Percentiles rank a stretch among this genome's conserved stretches.
These are phyloP conservation scores for Balearica regulorum DNA, from an alignment of 2,797 vertebrate genomes.

Conservation along the genomic window DNA sequence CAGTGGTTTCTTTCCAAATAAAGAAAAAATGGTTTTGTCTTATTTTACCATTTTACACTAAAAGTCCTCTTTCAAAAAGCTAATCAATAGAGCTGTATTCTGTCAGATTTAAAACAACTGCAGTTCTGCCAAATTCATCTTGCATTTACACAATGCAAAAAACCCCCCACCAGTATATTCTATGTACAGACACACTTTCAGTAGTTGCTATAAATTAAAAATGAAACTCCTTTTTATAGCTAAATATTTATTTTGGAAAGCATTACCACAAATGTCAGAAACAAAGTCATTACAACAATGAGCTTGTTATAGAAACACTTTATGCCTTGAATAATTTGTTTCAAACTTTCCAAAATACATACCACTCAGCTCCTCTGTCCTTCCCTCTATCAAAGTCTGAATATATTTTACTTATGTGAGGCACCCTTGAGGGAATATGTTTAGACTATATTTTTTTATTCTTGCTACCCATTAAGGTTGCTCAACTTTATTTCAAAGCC, in stretches of 20 bases:
- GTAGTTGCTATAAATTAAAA: conserved; percentile 1
- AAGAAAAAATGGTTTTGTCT: not conserved
- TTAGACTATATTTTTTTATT: not conserved
- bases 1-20: not conserved
- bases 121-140: not conserved
- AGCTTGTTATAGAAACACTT: conserved; percentile 13
- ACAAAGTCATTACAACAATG: not conserved
- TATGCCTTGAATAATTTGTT: not conserved
- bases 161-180: not conserved
- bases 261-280: not conserved
- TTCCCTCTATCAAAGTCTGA: not conserved
- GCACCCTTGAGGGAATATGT: not conserved
- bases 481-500: not conserved
- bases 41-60: not conserved
- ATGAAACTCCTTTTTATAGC: not conserved
- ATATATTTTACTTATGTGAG: not conserved
- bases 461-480: not conserved
- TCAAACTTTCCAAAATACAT: not conserved
- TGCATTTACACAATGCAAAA: not conserved
- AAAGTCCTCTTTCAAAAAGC: not conserved
- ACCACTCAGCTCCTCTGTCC: not conserved
- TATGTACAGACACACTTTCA: not conserved
- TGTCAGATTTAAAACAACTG: not conserved
- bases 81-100: not conserved
- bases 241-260: conserved; percentile 40